Base-by-base conservation (phyloP, 2,797 vertebrate genomes). In the Falco biarmicus region DNA sequence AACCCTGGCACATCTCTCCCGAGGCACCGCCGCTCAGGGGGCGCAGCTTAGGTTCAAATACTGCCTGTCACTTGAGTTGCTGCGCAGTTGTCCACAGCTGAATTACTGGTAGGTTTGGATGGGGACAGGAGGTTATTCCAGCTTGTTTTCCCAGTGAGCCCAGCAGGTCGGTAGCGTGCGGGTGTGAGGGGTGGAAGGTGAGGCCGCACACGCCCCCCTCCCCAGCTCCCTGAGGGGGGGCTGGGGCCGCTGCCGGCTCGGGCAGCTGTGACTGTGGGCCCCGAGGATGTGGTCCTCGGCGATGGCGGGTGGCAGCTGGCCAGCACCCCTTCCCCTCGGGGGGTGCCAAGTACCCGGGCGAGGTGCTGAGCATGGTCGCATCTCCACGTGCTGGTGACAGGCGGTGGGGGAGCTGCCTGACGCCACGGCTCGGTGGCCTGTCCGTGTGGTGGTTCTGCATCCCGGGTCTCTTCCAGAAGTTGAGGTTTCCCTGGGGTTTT, bases 401-500 rank as follows among this genome's bases (percentile, higher is more conserved):
- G 63, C 6, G 1, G 18, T 8, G 69, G 26, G 50, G 9, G 11
- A 28, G 5, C 69, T 37, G 3, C 6, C 15, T 10, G 2, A 14
- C 1, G 11, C 20, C 8, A 43, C n/a, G 45, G 59, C 56, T 77
- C 0, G 0, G 13, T 10, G 13, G 13, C 6, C 1, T 3, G 3
- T 29, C 48, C 6, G 2, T 26, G 34, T 34, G 34, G 5, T 28
- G 8, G 22, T 3, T 21, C 8, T 5, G 81, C 28, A 18, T 41
- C 26, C 43, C 15, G 29, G 10, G 4, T 19, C 48, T 39, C 0
- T 39, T 68, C 66, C 13, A 1, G 13, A 13, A 16, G 16, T 51
- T 2, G 1, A 15, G 24, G 6, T 14, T 66, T 66, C 71, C 37
- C 61, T 45, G 53, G 18, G 13, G 3, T 15, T 32, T 39, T 78